Evolutionary conservation across 2,888 invertebrate species (phyloP).

Genomic region (Spatulosminthurus flaviceps): DNA sequence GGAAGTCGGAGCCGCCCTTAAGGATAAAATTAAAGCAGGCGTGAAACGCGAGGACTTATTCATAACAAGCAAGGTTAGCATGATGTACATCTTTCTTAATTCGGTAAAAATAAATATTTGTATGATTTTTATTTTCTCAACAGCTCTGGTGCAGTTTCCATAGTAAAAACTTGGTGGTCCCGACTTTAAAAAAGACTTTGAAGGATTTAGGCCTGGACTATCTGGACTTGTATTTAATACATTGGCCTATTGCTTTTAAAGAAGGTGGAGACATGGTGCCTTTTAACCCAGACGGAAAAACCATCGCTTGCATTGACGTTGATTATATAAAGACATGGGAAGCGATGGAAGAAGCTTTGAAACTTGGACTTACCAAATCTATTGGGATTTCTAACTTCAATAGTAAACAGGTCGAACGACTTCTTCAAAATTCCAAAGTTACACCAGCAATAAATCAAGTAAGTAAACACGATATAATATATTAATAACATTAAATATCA

Average conservation of each 20-base stretch:
- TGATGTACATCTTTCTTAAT: background rate
- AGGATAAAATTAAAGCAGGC: conserved; percentile 74
- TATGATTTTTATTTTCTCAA: background rate
- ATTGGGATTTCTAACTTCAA: conserved; percentile 89
- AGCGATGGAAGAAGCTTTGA: conserved; percentile 76
- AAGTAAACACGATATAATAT: background rate
- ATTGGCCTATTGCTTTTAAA: conserved; percentile 88
- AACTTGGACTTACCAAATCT: conserved; percentile 75
- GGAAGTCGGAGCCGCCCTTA: conserved; percentile 75
- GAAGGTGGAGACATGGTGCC: conserved; percentile 70
- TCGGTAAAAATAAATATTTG: background rate
- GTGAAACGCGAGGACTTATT: conserved; percentile 76
- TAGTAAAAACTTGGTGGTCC: conserved; percentile 77
- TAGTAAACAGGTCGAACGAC: conserved; percentile 74
- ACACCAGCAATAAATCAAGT: conserved; percentile 77
- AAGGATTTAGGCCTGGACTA: conserved; percentile 79
- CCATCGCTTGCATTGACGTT: conserved; percentile 68
- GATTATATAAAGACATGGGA: conserved; percentile 82
- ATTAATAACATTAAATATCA: background rate
- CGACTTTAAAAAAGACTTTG: conserved; percentile 76
- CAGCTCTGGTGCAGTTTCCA: conserved; percentile 91
- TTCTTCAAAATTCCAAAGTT: conserved; percentile 72
- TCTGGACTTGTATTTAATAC: conserved; percentile 84
- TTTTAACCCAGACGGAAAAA: conserved; percentile 70
- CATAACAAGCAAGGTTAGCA: conserved; percentile 66